Percentiles rank a stretch among this genome's conserved stretches.
phyloP scores from a whole-genome alignment of 2,113 vertebrate genomes.

The Brienomyrus longianalis region DNA sequence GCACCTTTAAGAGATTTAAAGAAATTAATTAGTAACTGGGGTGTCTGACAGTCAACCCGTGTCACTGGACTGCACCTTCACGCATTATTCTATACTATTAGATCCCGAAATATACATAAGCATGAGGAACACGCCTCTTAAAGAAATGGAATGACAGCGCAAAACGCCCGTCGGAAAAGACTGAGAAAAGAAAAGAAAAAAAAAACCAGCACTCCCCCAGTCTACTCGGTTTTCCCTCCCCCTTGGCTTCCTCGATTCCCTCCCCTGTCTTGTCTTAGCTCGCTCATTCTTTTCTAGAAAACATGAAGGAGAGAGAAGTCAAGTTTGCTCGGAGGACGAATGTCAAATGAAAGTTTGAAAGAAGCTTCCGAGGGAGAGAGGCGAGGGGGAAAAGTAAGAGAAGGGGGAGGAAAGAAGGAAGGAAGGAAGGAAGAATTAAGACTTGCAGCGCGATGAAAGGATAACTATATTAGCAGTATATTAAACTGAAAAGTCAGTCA shows the following conservation, averaged over 20 bases:
- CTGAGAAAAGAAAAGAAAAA: slow-evolving; percentile 27
- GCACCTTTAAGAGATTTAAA: slow-evolving; percentile 22
- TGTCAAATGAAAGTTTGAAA: slow-evolving; percentile 40
- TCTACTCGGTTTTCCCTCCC: slow-evolving; percentile 24
- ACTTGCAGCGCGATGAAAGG: slow-evolving; percentile 16
- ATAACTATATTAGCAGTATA: slow-evolving; percentile 2
- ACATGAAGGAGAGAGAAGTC: slow-evolving; percentile 40
- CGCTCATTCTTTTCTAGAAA: slow-evolving; percentile 30
- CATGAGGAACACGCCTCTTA: slow-evolving; percentile 27
- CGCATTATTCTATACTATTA: not conserved
- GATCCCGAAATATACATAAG: slow-evolving; percentile 14
- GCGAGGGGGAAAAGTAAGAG: slow-evolving; percentile 24
- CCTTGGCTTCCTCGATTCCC: slow-evolving; percentile 32
- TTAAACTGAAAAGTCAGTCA: not conserved
- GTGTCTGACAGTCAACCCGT: not conserved
- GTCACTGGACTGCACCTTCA: not conserved
- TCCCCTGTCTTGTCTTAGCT: slow-evolving; percentile 6
- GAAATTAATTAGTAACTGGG: slow-evolving; percentile 14
- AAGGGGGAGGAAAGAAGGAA: slow-evolving; percentile 23
- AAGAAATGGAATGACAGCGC: slow-evolving; percentile 25
- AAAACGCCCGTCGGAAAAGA: slow-evolving; percentile 26
- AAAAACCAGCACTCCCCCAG: slow-evolving; percentile 23
- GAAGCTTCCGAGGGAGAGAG: slow-evolving; percentile 17
- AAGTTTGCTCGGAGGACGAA: slow-evolving; percentile 22
- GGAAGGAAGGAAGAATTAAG: slow-evolving; percentile 32